Evolutionary conservation across 2,888 invertebrate genomes (phyloP), one percentile per base, ranked within the genome.

Genomic region (Rhabditophanes sp.): DNA sequence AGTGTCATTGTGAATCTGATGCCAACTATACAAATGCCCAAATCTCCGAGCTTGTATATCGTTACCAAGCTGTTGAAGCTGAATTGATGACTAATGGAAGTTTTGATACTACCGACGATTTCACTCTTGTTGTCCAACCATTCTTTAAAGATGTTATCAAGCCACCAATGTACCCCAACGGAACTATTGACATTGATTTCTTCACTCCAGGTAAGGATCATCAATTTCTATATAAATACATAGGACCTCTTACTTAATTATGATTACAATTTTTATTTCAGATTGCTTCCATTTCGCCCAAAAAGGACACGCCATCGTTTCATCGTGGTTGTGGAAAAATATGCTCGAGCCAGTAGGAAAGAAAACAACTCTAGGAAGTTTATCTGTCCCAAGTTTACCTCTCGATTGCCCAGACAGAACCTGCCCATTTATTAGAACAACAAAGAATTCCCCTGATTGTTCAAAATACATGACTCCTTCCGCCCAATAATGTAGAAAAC

Each of bases 281-380:
- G 56, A 56, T 37, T 56, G 56, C 32, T 56, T 54, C 50, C 56
- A 56, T 35, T 56, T 56, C 29, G 46, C 53, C 1, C 49, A 48
- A 29, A 46, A 37, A 29, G 52, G 53, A 9, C 55, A 55, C 37
- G 50, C 46, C 17, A 33, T 50, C 14, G 48, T 48, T 21, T 37
- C 49, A 23, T 42, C 44, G 5, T 41, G 42, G 34, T 28, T 54
- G 25, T 55, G 55, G 55, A 53, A 53, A 16, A 55, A 55, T 35
- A 51, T 55, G 17, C 30, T 55, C 3, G 44, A 53, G 24, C 49
- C 53, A 8, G 49, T 51, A 7, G 48, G 48, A 14, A 21, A 22
- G 7, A 53, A 53, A 26, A 45, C 39, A 7, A 48, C 45, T 5
- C 32, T 35, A n/a, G 43, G 38, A 9, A 41, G 45, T 22, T 38